phyloP scores from a whole-genome alignment of 23 tunicate genomes.

The Aplidium turbinatum region DNA sequence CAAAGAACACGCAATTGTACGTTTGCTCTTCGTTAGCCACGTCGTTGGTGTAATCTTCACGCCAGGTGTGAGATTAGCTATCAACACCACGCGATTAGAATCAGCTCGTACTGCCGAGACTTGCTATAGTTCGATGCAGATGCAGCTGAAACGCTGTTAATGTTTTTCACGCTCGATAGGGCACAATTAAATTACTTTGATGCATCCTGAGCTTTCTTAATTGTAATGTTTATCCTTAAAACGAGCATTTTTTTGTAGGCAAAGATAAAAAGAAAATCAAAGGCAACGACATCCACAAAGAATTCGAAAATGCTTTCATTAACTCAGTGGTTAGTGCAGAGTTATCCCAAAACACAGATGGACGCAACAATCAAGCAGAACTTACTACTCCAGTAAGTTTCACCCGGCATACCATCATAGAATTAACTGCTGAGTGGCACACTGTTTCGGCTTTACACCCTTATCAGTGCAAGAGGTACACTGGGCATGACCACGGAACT shows the following conservation, averaged over 20 bases:
- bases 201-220: not conserved
- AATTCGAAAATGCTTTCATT: conserved; percentile 63
- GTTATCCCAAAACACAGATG: conserved; percentile 26
- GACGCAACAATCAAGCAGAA: conserved; percentile 10
- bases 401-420: not conserved
- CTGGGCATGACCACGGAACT: no score
- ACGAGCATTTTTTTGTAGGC: not conserved
- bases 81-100: no score
- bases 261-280: conserved; percentile 22
- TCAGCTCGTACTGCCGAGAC: no score
- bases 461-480: no score
- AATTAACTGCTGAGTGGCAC: not conserved
- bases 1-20: no score
- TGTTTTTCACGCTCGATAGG: no score
- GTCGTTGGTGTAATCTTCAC: no score
- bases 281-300: conserved; percentile 36
- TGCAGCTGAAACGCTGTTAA: no score
- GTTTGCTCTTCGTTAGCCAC: no score
- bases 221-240: not conserved
- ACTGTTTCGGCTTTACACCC: no score
- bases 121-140: no score
- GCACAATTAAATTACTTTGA: not conserved
- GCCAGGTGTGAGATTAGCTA: no score
- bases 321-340: conserved; percentile 62
- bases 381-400: conserved; percentile 13